Percentiles rank a stretch among this genome's conserved stretches.
phyloP scores from a whole-genome alignment of 2,888 invertebrate species.

The Scaptomyza flava region DNA sequence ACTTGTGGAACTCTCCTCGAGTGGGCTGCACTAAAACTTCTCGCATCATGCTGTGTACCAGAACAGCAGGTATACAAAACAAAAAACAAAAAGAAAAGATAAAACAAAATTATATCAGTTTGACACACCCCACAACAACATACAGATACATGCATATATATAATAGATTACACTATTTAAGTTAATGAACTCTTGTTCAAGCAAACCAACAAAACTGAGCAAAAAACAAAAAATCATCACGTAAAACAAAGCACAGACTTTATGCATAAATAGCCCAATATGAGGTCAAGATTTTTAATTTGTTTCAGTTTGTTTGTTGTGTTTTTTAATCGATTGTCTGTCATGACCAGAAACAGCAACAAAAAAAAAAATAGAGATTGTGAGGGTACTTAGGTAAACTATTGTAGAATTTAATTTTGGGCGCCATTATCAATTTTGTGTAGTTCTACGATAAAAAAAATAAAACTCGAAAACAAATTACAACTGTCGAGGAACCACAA shows the following conservation, averaged over 20 bases:
- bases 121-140: conserved; percentile 54
- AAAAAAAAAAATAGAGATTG: not conserved
- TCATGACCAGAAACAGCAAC: conserved; percentile 2
- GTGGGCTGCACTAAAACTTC: conserved; percentile 42
- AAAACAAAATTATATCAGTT: conserved; percentile 43
- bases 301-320: conserved; percentile 28
- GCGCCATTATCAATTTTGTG: conserved; percentile 49
- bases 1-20: conserved; percentile 36
- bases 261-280: not conserved
- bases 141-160: conserved; percentile 20
- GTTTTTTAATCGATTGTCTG: conserved; percentile 19
- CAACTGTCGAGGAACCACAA: conserved; percentile 4
- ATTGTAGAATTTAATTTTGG: conserved; percentile 54
- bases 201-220: conserved; percentile 23
- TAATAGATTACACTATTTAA: conserved; percentile 60
- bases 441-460: conserved; percentile 44
- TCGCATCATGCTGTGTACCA: conserved; percentile 72
- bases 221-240: not conserved
- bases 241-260: conserved; percentile 24
- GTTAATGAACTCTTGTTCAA: conserved; percentile 41
- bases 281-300: conserved; percentile 15
- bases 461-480: conserved; percentile 49
- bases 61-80: conserved; percentile 75
- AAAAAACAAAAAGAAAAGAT: conserved; percentile 26
- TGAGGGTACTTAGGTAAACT: conserved; percentile 38